Percentiles rank a stretch among this genome's conserved stretches.
Conservation (phyloP, 2,888 invertebrate genomes). For the Fragum sueziense region DNA sequence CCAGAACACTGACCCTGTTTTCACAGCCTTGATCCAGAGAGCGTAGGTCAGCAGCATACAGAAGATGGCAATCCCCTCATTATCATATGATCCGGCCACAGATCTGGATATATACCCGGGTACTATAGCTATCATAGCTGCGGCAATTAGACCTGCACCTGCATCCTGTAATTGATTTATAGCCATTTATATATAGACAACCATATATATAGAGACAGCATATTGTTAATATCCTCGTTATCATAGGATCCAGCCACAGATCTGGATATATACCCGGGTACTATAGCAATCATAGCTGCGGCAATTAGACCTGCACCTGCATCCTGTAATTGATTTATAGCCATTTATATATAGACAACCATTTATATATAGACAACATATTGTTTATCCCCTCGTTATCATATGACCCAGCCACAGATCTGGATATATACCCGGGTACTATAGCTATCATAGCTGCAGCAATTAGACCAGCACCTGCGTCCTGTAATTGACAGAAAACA, state of each 20-base stretch:
- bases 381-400: conserved; percentile 98
- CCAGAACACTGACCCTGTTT: conserved; percentile 97
- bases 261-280: conserved; percentile 97
- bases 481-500: conserved; percentile 86
- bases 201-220: too few species aligned
- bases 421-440: conserved; percentile 95
- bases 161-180: conserved; percentile 88
- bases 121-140: conserved; percentile 94
- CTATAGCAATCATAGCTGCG: conserved; percentile 96
- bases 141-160: conserved; percentile 96
- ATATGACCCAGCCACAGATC: conserved; percentile 98
- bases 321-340: conserved; percentile 85
- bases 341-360: neutral
- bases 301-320: conserved; percentile 96
- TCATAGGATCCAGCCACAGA: conserved; percentile 99
- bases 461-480: conserved; percentile 95
- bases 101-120: conserved; percentile 99
- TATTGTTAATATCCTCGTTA: conserved; percentile 97
- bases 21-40: conserved; percentile 98
- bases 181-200: too few species aligned
- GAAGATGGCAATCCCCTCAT: conserved; percentile 98
- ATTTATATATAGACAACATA: too few species aligned
- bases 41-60: conserved; percentile 99
- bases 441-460: conserved; percentile 98
- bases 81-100: conserved; percentile 98